These are phyloP conservation scores for Trogon surrucura DNA, from an alignment of 2,113 vertebrate species.

Conservation along the genomic window DNA sequence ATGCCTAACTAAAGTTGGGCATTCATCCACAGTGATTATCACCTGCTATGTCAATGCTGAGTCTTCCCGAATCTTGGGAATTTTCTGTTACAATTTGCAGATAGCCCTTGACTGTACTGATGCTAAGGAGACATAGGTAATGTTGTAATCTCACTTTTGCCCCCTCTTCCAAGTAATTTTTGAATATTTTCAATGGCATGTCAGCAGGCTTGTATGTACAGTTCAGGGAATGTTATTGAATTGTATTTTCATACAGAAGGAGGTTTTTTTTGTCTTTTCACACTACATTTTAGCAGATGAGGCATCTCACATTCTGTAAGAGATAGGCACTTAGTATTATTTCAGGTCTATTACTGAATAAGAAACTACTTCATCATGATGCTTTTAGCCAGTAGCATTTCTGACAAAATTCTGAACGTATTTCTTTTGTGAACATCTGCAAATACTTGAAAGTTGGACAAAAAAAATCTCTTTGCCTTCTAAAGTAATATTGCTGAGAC, in stretches of 20 bases:
- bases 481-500: neutral
- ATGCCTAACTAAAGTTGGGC: neutral
- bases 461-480: neutral
- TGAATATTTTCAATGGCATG: neutral
- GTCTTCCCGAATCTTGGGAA: neutral
- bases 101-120: neutral
- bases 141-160: neutral
- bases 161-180: neutral
- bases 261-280: neutral
- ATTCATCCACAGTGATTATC: neutral
- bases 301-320: neutral
- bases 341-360: neutral
- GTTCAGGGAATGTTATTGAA: neutral
- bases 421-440: neutral
- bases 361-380: neutral
- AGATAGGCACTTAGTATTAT: neutral
- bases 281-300: neutral
- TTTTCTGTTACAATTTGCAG: neutral
- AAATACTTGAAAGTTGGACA: neutral
- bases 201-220: neutral
- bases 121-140: neutral
- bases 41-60: neutral
- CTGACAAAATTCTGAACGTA: neutral
- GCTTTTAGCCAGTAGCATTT: neutral
- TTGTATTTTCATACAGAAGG: neutral